Percentiles rank a stretch among this genome's conserved stretches.
phyloP scores from a whole-genome alignment of 1,140 invertebrate genomes.

The Drosophila neocordata region DNA sequence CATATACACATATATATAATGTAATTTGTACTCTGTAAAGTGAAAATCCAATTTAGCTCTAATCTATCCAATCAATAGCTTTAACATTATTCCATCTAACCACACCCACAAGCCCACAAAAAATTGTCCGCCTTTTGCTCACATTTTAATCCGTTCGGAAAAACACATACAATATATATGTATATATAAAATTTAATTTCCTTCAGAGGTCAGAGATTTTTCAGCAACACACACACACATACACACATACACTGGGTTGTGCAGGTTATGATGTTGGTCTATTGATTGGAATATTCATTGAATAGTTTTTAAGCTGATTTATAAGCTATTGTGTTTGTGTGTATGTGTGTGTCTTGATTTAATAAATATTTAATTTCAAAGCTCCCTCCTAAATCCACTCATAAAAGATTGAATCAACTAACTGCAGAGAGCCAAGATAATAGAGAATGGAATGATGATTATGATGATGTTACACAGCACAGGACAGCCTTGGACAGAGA shows the following conservation, averaged over 20 bases:
- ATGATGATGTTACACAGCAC: slow-evolving; percentile 40
- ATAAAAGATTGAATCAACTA: slow-evolving; percentile 78
- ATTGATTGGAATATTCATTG: slow-evolving; percentile 81
- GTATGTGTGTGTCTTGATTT: slow-evolving; percentile 60
- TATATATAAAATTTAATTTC: slow-evolving; percentile 48
- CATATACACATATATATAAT: neutral
- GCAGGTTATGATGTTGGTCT: slow-evolving; percentile 37
- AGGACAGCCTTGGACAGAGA: slow-evolving; percentile 46
- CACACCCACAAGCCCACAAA: slow-evolving; percentile 16
- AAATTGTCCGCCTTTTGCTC: slow-evolving; percentile 8
- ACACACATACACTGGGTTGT: neutral
- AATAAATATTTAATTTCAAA: slow-evolving; percentile 81
- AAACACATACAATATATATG: slow-evolving; percentile 14
- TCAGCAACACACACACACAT: slow-evolving; percentile 28
- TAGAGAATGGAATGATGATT: neutral
- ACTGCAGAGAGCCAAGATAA: neutral
- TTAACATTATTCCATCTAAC: neutral
- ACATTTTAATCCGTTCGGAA: slow-evolving; percentile 48
- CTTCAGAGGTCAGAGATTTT: slow-evolving; percentile 57
- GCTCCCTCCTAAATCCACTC: slow-evolving; percentile 66
- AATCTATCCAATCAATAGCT: slow-evolving; percentile 23
- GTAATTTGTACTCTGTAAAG: neutral
- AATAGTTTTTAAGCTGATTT: slow-evolving; percentile 82
- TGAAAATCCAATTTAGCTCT: slow-evolving; percentile 9
- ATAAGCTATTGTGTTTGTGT: slow-evolving; percentile 58